Evolutionary conservation across 2,888 invertebrate genomes (phyloP), one percentile per base, ranked within the genome.

Genomic region (Heliconius ethilla): DNA sequence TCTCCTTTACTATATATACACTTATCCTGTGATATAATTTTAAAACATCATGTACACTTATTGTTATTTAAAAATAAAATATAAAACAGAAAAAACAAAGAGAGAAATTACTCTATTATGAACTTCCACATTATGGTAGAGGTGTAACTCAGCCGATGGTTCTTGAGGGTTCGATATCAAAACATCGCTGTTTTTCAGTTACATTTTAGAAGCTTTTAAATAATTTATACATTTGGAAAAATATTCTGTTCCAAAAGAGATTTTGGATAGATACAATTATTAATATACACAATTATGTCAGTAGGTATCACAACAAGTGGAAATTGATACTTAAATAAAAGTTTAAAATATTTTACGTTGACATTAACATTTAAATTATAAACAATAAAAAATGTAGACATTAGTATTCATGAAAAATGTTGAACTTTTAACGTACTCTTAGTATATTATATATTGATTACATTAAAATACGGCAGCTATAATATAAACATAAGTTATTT

Each of bases 401-500:
- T 45, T 13, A 45, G 13, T 5, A 45, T 45, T 13, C 15, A 13
- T 45, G 15, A 45, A 45, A 45, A 45, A 45, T 45, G 15, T 45
- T 45, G 45, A 51, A 51, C 18, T 51, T 51, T 51, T 51, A 51
- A 22, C 66, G 55, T 11, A 40, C 40, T 40, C 1, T 40, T 40
- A 40, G 11, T 40, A 40, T 40, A 1, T 27, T 2, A 63, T 66
- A 33, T 18, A 75, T 22, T 37, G 18, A 37, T 40, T 22, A n/a
- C 5, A 45, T 33, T 27, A 51, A 51, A 70, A 51, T 27, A 27
- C 27, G 51, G 51, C 27, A 70, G 18, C 59, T n/a, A 59, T n/a
- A 73, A 15, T 10, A n/a, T 59, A 62, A 73, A 25, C 37, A 73
- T 73, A 59, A 13, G 59, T 73, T 7, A 62, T n/a, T 73, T 70